Conservation (phyloP, 2,113 vertebrate genomes). For the Caranx melampygus region DNA sequence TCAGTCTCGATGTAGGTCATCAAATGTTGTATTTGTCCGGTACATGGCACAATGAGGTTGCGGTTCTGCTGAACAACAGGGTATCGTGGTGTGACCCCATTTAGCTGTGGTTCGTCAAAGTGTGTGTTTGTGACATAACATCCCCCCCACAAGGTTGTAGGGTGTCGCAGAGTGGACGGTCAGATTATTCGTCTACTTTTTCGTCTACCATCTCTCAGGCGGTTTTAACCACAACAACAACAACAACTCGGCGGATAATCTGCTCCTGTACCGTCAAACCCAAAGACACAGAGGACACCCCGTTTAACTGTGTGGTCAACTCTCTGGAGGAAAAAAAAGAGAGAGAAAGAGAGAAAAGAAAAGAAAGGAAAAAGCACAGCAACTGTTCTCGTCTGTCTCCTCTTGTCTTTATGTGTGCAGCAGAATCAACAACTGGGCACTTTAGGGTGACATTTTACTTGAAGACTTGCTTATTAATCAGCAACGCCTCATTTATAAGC, state of each 20-base stretch:
- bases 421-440: slow-evolving; percentile 74
- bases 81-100: slow-evolving; percentile 45
- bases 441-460: slow-evolving; percentile 77
- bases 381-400: slow-evolving; percentile 52
- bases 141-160: neutral
- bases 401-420: slow-evolving; percentile 63
- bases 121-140: slow-evolving; percentile 13
- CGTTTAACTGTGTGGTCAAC: slow-evolving; percentile 51
- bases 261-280: slow-evolving; percentile 64
- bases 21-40: slow-evolving; percentile 28
- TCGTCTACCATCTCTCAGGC: slow-evolving; percentile 63
- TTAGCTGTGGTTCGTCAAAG: slow-evolving; percentile 30
- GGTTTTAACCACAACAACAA: slow-evolving; percentile 42
- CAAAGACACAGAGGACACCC: slow-evolving; percentile 63
- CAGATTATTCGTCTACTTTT: slow-evolving; percentile 51
- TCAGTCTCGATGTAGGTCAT: slow-evolving; percentile 18
- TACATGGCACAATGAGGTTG: slow-evolving; percentile 65
- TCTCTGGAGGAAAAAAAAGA: slow-evolving; percentile 33
- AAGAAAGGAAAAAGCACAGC: slow-evolving; percentile 67
- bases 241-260: slow-evolving; percentile 60
- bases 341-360: slow-evolving; percentile 2
- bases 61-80: slow-evolving; percentile 75
- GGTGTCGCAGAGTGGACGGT: neutral
- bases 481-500: slow-evolving; percentile 51
- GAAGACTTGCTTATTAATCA: slow-evolving; percentile 64